A percentile compares a stretch with the other conserved stretches of the same genome.
Conservation (phyloP, 2,888 invertebrate genomes). For the Celastrina argiolus region DNA sequence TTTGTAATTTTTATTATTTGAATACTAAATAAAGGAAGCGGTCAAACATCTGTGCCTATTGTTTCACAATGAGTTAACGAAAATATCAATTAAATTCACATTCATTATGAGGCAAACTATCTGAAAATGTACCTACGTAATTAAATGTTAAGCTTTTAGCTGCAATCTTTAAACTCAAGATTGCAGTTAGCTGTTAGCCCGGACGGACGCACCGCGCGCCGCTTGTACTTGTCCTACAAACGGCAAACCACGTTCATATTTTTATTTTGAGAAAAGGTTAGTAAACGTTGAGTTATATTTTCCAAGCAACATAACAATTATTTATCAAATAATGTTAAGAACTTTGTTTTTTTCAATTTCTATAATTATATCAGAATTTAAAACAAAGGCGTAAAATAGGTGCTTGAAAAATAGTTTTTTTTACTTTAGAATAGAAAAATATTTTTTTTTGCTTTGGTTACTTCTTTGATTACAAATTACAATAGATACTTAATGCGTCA, state of each 20-base stretch:
- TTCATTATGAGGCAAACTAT: constrained; percentile 15
- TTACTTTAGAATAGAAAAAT: too few relatives aligned
- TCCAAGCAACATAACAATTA: neutral
- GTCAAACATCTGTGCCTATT: neutral
- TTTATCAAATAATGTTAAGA: neutral
- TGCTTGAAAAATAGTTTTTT: too few relatives aligned
- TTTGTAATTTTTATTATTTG: neutral
- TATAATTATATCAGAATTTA: neutral
- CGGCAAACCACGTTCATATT: neutral
- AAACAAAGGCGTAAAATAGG: neutral
- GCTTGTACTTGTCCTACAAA: neutral
- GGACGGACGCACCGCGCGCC: neutral
- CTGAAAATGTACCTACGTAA: neutral
- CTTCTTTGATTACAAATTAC: too few relatives aligned
- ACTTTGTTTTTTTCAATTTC: neutral
- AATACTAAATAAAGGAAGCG: neutral
- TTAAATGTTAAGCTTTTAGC: constrained; percentile 13
- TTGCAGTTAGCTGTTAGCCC: neutral
- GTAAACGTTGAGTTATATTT: neutral
- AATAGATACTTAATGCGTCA: too few relatives aligned
- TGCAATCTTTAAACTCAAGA: neutral
- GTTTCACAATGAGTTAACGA: constrained; percentile 16
- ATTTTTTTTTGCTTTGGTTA: too few relatives aligned
- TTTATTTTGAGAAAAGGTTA: constrained; percentile 4
- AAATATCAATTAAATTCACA: constrained; percentile 1